Conservation (phyloP, 2,797 vertebrate genomes). For the Sus cebifrons region DNA sequence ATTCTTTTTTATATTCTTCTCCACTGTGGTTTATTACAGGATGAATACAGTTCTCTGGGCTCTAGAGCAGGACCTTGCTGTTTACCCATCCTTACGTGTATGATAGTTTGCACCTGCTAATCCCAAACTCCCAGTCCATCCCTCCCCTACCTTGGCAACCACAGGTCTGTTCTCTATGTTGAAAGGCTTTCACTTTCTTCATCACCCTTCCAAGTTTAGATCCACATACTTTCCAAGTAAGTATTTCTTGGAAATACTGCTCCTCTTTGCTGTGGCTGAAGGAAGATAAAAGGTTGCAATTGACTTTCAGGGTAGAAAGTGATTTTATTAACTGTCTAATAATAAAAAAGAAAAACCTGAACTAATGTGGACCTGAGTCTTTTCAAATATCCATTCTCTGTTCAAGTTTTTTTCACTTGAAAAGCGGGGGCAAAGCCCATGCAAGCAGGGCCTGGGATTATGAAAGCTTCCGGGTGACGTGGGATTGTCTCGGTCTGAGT, state of each 20-base stretch:
- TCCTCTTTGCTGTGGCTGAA: neutral
- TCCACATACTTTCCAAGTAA: neutral
- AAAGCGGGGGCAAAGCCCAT: neutral
- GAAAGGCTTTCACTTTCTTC: constrained; percentile 35
- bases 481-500: neutral
- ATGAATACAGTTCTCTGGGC: too few species aligned
- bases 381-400: neutral
- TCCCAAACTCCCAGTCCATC: too few species aligned
- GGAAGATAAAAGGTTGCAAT: neutral
- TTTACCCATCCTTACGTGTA: too few species aligned
- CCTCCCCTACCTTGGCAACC: too few species aligned
- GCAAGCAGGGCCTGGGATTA: neutral
- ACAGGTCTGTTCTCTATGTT: too few species aligned
- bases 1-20: too few species aligned
- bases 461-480: neutral
- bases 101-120: too few species aligned
- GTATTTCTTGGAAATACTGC: neutral
- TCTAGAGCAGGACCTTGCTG: too few species aligned
- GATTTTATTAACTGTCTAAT: constrained; percentile 2
- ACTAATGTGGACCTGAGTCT: neutral
- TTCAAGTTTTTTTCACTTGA: constrained; percentile 20
- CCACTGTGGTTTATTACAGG: too few species aligned
- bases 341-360: neutral
- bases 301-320: constrained; percentile 35
- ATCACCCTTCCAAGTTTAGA: neutral